Evolutionary conservation across 2,888 invertebrate species (phyloP).

Genomic region (Andrena minutula): DNA sequence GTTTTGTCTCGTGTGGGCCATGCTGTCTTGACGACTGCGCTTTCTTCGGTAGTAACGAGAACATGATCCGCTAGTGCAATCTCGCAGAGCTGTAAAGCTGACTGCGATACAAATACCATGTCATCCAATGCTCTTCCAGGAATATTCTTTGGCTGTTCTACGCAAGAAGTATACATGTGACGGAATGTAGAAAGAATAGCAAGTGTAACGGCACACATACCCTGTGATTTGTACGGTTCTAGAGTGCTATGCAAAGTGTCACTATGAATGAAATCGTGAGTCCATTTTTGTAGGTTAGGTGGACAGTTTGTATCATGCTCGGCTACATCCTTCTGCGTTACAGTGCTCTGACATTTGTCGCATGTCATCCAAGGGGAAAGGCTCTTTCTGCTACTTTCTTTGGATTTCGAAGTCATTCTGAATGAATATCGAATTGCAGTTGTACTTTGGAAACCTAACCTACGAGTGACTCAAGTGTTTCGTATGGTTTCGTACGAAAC

Average conservation of each 20-base stretch:
- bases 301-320: constrained; percentile 87
- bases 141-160: constrained; percentile 77
- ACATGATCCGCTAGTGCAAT: constrained; percentile 88
- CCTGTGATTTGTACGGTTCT: constrained; percentile 79
- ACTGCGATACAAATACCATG: constrained; percentile 88
- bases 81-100: constrained; percentile 87
- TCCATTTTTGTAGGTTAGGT: constrained; percentile 79
- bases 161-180: constrained; percentile 25
- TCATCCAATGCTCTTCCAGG: constrained; percentile 85
- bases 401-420: constrained; percentile 69
- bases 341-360: constrained; percentile 87
- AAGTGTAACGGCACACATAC: constrained; percentile 65
- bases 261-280: constrained; percentile 80
- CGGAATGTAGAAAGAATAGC: neutral
- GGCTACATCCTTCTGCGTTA: constrained; percentile 87
- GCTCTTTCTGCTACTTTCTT: constrained; percentile 54
- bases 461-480: no score
- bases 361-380: constrained; percentile 88
- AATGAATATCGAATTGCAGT: neutral
- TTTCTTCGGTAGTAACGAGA: constrained; percentile 80
- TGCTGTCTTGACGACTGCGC: constrained; percentile 85
- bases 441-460: no score
- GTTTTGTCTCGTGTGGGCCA: constrained; percentile 88
- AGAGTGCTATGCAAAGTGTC: constrained; percentile 78
- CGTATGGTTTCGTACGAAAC: no score